phyloP scores from a whole-genome alignment of 2,888 invertebrate genomes.

The Busseola fusca region DNA sequence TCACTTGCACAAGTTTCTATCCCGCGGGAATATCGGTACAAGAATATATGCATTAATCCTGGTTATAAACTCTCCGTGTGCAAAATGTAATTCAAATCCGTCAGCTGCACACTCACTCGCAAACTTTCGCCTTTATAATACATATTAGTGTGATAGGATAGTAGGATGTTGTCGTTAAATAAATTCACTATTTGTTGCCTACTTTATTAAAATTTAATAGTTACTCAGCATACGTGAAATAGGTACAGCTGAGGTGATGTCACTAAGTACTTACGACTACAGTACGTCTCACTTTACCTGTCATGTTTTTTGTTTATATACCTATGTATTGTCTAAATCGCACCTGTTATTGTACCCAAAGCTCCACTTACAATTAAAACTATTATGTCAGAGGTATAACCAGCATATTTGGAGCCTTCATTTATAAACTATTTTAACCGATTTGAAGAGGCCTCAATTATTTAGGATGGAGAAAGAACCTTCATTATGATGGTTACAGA shows the following conservation, averaged over 20 bases:
- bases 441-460: slow-evolving; percentile 36
- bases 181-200: background rate
- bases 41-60: too few species aligned
- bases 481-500: slow-evolving; percentile 33
- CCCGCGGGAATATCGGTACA: too few species aligned
- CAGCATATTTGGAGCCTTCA: slow-evolving; percentile 20
- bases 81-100: too few species aligned
- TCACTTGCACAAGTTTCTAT: too few species aligned
- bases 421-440: slow-evolving; percentile 47
- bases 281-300: slow-evolving; percentile 11
- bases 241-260: background rate
- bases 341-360: slow-evolving; percentile 38
- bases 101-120: too few species aligned
- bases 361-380: slow-evolving; percentile 25
- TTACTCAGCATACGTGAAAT: too few species aligned
- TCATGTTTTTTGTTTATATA: slow-evolving; percentile 37
- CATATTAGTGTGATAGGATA: too few species aligned
- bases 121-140: too few species aligned
- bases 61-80: too few species aligned
- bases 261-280: too few species aligned
- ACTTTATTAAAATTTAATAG: too few species aligned
- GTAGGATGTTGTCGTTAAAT: background rate
- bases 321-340: slow-evolving; percentile 20
- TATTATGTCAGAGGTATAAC: background rate
- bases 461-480: slow-evolving; percentile 36